phyloP scores from a whole-genome alignment of 1,140 invertebrate species.

The Bombus haemorrhoidalis region DNA sequence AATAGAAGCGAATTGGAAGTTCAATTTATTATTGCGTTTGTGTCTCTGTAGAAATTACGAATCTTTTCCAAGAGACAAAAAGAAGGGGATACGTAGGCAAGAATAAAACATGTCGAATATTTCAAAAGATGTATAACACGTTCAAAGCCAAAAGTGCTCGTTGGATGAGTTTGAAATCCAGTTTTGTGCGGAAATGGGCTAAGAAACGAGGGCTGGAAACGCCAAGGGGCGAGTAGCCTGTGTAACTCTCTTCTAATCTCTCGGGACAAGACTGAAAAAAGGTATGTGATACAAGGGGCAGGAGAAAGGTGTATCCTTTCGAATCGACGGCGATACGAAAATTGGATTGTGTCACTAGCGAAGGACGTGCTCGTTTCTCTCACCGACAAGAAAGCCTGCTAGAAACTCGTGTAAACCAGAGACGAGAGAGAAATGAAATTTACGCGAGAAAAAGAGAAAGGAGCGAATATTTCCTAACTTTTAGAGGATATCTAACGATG shows the following conservation, averaged over 20 bases:
- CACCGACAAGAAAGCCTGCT: background rate
- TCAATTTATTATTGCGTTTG: background rate
- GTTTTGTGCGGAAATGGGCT: slow-evolving; percentile 31
- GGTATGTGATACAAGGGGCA: slow-evolving; percentile 20
- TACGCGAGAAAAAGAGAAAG: background rate
- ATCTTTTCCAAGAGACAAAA: background rate
- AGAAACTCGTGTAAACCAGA: background rate
- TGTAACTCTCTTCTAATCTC: slow-evolving; percentile 49
- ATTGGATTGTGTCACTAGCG: slow-evolving; percentile 45
- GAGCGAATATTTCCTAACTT: background rate
- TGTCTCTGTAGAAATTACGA: background rate
- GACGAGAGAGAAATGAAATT: background rate
- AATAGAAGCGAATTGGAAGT: background rate
- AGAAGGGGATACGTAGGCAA: background rate
- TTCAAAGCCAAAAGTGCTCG: background rate
- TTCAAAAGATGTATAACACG: background rate
- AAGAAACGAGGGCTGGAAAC: background rate
- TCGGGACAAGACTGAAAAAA: slow-evolving; percentile 21
- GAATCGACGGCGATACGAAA: slow-evolving; percentile 52
- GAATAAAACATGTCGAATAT: background rate
- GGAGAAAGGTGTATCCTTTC: slow-evolving; percentile 37
- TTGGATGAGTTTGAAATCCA: slow-evolving; percentile 26
- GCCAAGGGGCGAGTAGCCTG: background rate
- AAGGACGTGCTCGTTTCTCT: slow-evolving; percentile 1
- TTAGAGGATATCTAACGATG: background rate